Percentiles rank a stretch among this genome's conserved stretches.
phyloP scores from a whole-genome alignment of 2,113 vertebrate genomes.

The Calcarius ornatus region DNA sequence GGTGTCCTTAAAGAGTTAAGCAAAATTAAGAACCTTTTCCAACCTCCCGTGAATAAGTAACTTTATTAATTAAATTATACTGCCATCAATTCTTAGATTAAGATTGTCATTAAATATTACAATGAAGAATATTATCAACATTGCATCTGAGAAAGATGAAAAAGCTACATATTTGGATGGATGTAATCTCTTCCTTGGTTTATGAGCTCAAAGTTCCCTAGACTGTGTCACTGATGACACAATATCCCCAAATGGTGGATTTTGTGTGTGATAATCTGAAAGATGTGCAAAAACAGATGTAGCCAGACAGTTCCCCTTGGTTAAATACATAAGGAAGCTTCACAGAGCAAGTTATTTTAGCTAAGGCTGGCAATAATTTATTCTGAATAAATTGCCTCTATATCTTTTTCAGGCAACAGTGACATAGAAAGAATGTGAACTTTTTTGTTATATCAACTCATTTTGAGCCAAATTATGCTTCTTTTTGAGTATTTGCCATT shows the following conservation, averaged over 20 bases:
- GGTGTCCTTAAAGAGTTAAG: constrained; percentile 31
- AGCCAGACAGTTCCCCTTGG: constrained; percentile 54
- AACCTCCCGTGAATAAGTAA: neutral
- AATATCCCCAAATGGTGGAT: constrained; percentile 53
- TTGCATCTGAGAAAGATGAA: constrained; percentile 58
- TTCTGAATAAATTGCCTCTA: constrained; percentile 75
- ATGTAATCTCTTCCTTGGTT: constrained; percentile 47
- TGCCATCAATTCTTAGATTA: constrained; percentile 69
- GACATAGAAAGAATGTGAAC: constrained; percentile 61
- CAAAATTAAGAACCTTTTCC: constrained; percentile 43
- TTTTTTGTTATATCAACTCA: constrained; percentile 47
- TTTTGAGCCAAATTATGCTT: constrained; percentile 56
- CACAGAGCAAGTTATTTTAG: constrained; percentile 64
- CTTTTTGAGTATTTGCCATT: constrained; percentile 58
- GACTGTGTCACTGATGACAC: constrained; percentile 43
- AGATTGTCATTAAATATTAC: constrained; percentile 68
- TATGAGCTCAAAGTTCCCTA: constrained; percentile 63
- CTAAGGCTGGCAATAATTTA: constrained; percentile 75
- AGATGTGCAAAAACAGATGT: constrained; percentile 59
- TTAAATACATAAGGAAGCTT: constrained; percentile 62
- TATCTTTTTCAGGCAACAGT: constrained; percentile 71
- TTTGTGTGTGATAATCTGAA: constrained; percentile 57
- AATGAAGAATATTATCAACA: constrained; percentile 60
- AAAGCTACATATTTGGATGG: constrained; percentile 55
- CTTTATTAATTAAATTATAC: constrained; percentile 51